Conservation (phyloP, 2,113 vertebrate species). For the Cacatua alba region DNA sequence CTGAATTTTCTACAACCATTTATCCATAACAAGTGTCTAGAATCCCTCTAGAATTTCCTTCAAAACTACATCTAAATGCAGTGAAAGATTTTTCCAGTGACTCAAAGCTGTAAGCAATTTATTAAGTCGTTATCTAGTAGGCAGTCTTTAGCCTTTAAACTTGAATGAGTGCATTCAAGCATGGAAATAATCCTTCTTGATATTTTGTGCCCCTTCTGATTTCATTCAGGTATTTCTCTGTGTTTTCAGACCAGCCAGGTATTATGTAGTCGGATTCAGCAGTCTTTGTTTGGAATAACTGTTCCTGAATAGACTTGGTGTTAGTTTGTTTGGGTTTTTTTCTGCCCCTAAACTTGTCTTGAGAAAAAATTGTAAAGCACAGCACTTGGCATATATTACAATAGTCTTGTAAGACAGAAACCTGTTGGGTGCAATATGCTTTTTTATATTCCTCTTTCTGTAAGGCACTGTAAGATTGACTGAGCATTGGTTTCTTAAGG, state of each 20-base stretch:
- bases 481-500: neutral
- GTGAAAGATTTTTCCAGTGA: neutral
- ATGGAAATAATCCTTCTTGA: neutral
- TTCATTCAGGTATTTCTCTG: neutral
- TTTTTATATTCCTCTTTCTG: neutral
- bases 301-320: neutral
- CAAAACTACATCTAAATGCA: neutral
- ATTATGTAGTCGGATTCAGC: accelerated
- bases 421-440: neutral
- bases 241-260: neutral
- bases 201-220: neutral
- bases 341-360: neutral
- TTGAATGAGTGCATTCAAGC: neutral
- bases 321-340: neutral
- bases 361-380: neutral
- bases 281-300: neutral
- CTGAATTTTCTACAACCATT: neutral
- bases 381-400: neutral
- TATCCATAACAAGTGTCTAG: neutral
- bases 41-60: neutral
- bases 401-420: neutral
- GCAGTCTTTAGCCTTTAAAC: neutral
- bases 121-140: neutral
- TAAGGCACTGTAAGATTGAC: neutral
- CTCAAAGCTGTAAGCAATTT: neutral